Evolutionary conservation across 2,797 vertebrate genomes (phyloP), one percentile per base, ranked within the genome.

Genomic region (Sebastes hubbsi): DNA sequence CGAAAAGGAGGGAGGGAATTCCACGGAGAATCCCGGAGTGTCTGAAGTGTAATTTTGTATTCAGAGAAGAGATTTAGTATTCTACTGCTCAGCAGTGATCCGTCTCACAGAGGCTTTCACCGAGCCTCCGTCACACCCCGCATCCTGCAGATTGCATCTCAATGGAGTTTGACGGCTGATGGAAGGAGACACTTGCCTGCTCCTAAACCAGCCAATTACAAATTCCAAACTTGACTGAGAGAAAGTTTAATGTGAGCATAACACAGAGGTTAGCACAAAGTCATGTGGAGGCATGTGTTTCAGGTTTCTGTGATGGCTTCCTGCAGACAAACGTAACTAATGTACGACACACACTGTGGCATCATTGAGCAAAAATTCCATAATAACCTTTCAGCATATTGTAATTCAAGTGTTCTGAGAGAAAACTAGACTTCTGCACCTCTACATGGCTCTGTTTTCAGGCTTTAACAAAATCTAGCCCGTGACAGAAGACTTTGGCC

Each of bases 21-120:
- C 90, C 89, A 85, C 76, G 69, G 87, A 91, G 87, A 87, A 76
- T 88, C 88, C 82, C 58, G 12, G 68, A 87, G 86, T 74, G 84
- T 92, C 86, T 92, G 88, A 93, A 84, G 87, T 82, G 63, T 87
- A 77, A 90, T 93, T 93, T 86, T 80, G 77, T 84, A 93, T 93
- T 94, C 92, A 88, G 87, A 88, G 78, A 78, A 79, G 80, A 75
- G 54, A 90, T 91, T 92, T 80, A 86, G 81, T 87, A 87, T 93
- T 93, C 89, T 66, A 59, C 77, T 36, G 72, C 89, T 90, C 88
- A 87, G 86, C 87, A 85, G 77, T 49, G 89, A 92, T 90, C 87
- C 49, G 61, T 46, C 85, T 88, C 87, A 83, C 71, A 63, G 78
- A 85, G 81, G 87, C 82, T 84, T 84, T 91, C 69, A 86, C 82